Conservation (phyloP, 2,797 vertebrate species). For the Columba guinea region DNA sequence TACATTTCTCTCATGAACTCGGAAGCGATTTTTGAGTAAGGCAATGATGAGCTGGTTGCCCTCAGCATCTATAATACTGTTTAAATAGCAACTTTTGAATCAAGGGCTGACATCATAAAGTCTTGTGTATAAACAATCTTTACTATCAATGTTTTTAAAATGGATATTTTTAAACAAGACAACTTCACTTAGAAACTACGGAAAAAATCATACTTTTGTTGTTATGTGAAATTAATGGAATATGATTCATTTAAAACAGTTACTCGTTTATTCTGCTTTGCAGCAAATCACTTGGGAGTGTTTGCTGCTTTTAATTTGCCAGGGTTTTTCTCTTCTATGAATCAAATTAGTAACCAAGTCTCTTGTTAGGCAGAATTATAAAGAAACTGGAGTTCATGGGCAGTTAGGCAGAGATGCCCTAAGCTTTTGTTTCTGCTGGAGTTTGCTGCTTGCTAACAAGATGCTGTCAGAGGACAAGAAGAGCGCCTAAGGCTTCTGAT, state of each 20-base stretch:
- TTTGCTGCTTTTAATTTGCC: conserved; percentile 51
- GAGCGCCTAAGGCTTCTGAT: conserved; percentile 19
- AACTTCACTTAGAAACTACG: neutral
- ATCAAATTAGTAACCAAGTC: conserved; percentile 45
- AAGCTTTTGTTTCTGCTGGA: conserved; percentile 37
- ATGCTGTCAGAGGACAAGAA: conserved; percentile 22
- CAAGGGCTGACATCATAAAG: neutral
- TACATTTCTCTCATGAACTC: neutral
- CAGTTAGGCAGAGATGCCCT: conserved; percentile 35
- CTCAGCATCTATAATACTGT: neutral
- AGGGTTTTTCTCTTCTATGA: conserved; percentile 42
- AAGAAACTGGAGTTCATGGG: conserved; percentile 26
- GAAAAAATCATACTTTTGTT: neutral
- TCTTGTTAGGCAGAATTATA: conserved; percentile 46
- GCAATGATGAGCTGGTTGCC: neutral
- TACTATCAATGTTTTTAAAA: neutral
- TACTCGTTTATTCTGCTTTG: conserved; percentile 38
- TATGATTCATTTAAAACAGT: conserved; percentile 26
- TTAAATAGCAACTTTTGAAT: neutral
- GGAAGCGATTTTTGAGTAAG: neutral
- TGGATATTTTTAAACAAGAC: neutral
- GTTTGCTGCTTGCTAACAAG: conserved; percentile 58
- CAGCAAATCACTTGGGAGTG: conserved; percentile 29
- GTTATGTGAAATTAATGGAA: conserved; percentile 22
- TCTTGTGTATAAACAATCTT: neutral